Evolutionary conservation across 2,888 invertebrate species (phyloP).

Genomic region (Stenodera caucasica): DNA sequence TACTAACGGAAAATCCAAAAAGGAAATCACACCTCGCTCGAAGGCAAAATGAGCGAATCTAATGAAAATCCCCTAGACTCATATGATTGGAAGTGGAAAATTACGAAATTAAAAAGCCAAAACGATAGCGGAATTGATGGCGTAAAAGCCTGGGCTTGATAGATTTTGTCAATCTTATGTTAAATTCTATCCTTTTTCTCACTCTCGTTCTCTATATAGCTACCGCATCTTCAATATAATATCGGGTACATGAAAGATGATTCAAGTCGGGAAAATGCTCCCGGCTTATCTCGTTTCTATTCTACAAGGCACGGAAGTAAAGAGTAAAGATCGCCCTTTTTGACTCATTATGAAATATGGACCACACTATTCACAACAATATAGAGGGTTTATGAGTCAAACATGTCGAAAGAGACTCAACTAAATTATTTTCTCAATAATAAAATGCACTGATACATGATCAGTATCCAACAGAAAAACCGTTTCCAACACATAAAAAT

Average conservation of each 20-base stretch:
- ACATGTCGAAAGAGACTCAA: too few relatives aligned
- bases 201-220: too few relatives aligned
- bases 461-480: not conserved
- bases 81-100: conserved; percentile 7
- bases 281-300: conserved; percentile 12
- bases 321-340: not conserved
- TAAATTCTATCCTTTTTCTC: too few relatives aligned
- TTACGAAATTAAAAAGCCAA: conserved; percentile 13
- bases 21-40: conserved; percentile 12
- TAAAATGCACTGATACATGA: not conserved
- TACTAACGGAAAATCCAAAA: conserved; percentile 11
- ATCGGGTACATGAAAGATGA: conserved; percentile 20
- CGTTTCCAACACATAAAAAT: not conserved
- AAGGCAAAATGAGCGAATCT: conserved; percentile 6
- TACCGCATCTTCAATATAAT: not conserved
- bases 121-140: conserved; percentile 8
- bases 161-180: conserved; percentile 14
- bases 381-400: too few relatives aligned
- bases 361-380: too few relatives aligned
- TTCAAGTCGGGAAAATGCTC: conserved; percentile 10
- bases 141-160: conserved; percentile 5
- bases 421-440: not conserved
- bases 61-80: conserved; percentile 3
- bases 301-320: conserved; percentile 8
- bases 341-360: not conserved